phyloP scores from a whole-genome alignment of 2,888 invertebrate genomes.

The Mamestra brassicae region DNA sequence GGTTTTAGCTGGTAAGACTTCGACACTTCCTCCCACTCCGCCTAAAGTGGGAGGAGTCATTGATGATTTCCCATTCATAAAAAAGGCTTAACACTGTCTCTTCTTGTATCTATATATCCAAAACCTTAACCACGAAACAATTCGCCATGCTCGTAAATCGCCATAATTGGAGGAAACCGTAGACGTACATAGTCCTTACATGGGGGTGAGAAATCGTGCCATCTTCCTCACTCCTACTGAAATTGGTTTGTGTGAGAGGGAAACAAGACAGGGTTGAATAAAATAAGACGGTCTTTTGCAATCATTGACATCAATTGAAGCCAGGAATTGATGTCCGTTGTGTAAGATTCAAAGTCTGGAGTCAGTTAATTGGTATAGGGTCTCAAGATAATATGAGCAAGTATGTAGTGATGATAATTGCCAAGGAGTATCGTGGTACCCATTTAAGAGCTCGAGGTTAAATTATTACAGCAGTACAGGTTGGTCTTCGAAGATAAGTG shows the following conservation, averaged over 20 bases:
- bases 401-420: neutral
- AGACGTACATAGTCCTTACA: conserved; percentile 66
- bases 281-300: conserved; percentile 62
- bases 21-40: no score
- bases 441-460: neutral
- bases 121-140: conserved; percentile 63
- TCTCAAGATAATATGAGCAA: neutral
- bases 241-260: conserved; percentile 14
- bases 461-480: no score
- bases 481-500: no score
- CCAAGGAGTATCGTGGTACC: neutral
- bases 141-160: conserved; percentile 79
- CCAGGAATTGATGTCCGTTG: conserved; percentile 47
- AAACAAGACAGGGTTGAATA: conserved; percentile 35
- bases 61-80: no score
- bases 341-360: conserved; percentile 30
- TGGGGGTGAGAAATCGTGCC: conserved; percentile 27
- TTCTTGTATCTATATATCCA: conserved; percentile 50
- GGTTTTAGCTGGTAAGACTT: no score
- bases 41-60: no score
- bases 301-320: conserved; percentile 63
- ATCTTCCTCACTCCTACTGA: conserved; percentile 44
- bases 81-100: neutral
- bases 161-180: conserved; percentile 78
- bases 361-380: conserved; percentile 35